Evolutionary conservation across 2,888 invertebrate species (phyloP).

Genomic region (Chrysopilus asiliformis): DNA sequence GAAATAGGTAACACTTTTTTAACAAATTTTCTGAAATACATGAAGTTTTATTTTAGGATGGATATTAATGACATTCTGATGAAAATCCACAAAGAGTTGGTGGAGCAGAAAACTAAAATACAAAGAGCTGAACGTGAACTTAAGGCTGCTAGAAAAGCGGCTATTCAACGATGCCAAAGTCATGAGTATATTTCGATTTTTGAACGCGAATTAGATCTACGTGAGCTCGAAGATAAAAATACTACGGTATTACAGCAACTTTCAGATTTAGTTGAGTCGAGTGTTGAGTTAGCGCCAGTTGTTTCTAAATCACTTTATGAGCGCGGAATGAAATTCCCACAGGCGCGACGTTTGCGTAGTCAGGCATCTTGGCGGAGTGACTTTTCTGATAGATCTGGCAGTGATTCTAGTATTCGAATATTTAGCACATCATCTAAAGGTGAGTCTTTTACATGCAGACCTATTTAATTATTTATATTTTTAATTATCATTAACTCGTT

Average conservation of each 20-base stretch:
- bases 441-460: neutral
- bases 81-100: slow-evolving; percentile 29
- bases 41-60: slow-evolving; percentile 13
- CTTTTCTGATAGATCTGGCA: slow-evolving; percentile 16
- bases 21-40: neutral
- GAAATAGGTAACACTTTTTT: slow-evolving; percentile 14
- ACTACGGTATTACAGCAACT: slow-evolving; percentile 41
- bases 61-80: slow-evolving; percentile 26
- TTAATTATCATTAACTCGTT: slow-evolving; percentile 8
- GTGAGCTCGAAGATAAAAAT: slow-evolving; percentile 47
- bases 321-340: slow-evolving; percentile 30
- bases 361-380: slow-evolving; percentile 25
- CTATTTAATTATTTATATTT: neutral
- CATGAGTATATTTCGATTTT: slow-evolving; percentile 22
- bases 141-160: slow-evolving; percentile 22
- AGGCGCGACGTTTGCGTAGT: slow-evolving; percentile 21
- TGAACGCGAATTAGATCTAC: slow-evolving; percentile 40
- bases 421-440: slow-evolving; percentile 16
- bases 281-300: slow-evolving; percentile 24
- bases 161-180: slow-evolving; percentile 24
- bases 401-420: slow-evolving; percentile 10
- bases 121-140: slow-evolving; percentile 33
- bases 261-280: slow-evolving; percentile 36
- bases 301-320: slow-evolving; percentile 25
- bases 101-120: slow-evolving; percentile 30